Evolutionary conservation across 2,888 invertebrate species (phyloP).

Genomic region (Pardosa pseudoannulata): DNA sequence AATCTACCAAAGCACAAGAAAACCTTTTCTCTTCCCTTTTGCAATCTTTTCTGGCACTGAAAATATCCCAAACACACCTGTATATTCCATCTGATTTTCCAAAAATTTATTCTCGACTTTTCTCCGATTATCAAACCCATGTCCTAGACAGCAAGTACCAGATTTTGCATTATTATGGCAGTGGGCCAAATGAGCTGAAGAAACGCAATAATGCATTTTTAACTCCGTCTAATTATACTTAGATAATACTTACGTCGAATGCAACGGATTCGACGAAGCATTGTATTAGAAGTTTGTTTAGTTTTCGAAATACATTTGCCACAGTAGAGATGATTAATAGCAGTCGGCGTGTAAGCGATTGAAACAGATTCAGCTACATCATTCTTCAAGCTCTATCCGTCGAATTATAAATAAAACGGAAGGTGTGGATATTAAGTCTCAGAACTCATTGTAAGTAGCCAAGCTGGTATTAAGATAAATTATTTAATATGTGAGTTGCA

Average conservation of each 20-base stretch:
- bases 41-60: background rate
- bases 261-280: background rate
- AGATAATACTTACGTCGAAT: constrained; percentile 7
- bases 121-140: background rate
- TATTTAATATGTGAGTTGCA: background rate
- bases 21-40: too few relatives aligned
- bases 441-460: background rate
- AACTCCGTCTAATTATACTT: constrained; percentile 1
- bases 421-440: constrained; percentile 2
- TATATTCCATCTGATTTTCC: background rate
- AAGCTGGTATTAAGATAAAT: constrained; percentile 7
- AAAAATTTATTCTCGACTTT: background rate
- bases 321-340: background rate
- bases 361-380: background rate
- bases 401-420: constrained; percentile 3
- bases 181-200: background rate
- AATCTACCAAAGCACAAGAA: too few relatives aligned
- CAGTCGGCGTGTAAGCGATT: background rate
- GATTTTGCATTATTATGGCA: background rate
- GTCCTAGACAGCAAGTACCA: background rate
- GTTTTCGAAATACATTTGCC: background rate
- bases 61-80: background rate
- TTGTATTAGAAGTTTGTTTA: constrained; percentile 1
- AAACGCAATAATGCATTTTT: constrained; percentile 4
- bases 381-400: background rate